Conservation (phyloP, 2,888 invertebrate species). For the Acronicta leporina region DNA sequence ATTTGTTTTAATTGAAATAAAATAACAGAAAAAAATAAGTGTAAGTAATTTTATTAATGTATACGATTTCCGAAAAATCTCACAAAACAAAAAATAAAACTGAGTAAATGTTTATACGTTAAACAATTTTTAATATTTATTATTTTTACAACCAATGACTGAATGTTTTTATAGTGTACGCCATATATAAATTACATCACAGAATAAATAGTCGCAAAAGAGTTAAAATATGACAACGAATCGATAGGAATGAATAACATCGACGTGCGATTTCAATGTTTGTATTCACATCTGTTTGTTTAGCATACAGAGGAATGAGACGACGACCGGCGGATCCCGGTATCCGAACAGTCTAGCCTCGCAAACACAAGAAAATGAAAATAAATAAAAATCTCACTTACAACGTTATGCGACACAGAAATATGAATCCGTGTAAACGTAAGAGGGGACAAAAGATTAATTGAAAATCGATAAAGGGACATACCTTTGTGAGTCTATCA, state of each 20-base stretch:
- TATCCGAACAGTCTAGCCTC: constrained; percentile 53
- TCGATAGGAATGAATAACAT: constrained; percentile 78
- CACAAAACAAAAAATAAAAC: too few species aligned
- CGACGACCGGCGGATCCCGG: constrained; percentile 64
- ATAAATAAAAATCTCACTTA: constrained; percentile 71
- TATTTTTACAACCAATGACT: constrained; percentile 1
- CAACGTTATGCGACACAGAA: constrained; percentile 69
- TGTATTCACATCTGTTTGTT: constrained; percentile 76
- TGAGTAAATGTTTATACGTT: background rate
- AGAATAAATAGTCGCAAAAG: constrained; percentile 48
- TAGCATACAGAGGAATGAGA: constrained; percentile 73
- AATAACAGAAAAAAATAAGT: too few species aligned
- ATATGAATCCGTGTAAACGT: constrained; percentile 79
- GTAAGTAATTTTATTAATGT: too few species aligned
- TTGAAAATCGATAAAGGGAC: constrained; percentile 84
- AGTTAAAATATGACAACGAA: constrained; percentile 63
- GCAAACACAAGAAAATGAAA: constrained; percentile 74
- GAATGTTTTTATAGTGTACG: constrained; percentile 17
- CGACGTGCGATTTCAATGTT: constrained; percentile 77
- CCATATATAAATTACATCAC: constrained; percentile 34
- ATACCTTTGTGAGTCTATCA: constrained; percentile 83
- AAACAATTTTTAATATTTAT: background rate
- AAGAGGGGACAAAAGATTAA: constrained; percentile 85
- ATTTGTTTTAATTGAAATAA: too few species aligned
- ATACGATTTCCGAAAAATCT: too few species aligned